These are phyloP conservation scores for Mystacornis crossleyi DNA, from an alignment of 2,113 vertebrate genomes.

Conservation along the genomic window DNA sequence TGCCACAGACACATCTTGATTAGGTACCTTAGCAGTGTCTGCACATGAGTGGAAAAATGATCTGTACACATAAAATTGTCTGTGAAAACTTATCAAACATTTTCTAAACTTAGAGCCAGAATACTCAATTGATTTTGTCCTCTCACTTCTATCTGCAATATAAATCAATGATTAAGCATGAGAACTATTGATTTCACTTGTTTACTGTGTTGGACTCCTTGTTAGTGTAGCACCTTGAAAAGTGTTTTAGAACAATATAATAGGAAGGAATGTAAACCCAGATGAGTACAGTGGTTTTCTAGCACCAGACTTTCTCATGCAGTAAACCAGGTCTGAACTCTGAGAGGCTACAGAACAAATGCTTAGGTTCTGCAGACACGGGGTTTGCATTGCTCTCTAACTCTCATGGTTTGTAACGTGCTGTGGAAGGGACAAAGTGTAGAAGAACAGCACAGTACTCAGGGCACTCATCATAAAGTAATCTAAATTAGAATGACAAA, in stretches of 20 bases:
- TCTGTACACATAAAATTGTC: neutral
- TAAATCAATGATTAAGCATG: neutral
- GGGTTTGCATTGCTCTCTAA: neutral
- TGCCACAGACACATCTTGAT: neutral
- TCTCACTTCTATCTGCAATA: neutral
- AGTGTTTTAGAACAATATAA: neutral
- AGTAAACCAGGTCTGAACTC: neutral
- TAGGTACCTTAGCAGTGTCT: neutral
- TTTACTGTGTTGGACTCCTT: neutral
- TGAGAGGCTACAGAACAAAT: neutral
- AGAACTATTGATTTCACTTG: neutral
- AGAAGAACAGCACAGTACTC: neutral
- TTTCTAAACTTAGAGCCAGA: neutral
- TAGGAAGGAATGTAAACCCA: neutral
- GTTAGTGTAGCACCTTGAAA: neutral
- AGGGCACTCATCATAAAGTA: neutral
- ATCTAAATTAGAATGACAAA: neutral
- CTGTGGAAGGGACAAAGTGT: neutral
- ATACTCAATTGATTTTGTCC: neutral
- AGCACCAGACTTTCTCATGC: neutral
- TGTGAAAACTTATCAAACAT: neutral
- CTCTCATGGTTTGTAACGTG: neutral
- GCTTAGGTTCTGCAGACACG: neutral
- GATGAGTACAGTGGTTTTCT: neutral
- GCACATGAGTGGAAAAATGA: neutral